phyloP scores from a whole-genome alignment of 2,113 vertebrate species.

The Nothoprocta perdicaria region DNA sequence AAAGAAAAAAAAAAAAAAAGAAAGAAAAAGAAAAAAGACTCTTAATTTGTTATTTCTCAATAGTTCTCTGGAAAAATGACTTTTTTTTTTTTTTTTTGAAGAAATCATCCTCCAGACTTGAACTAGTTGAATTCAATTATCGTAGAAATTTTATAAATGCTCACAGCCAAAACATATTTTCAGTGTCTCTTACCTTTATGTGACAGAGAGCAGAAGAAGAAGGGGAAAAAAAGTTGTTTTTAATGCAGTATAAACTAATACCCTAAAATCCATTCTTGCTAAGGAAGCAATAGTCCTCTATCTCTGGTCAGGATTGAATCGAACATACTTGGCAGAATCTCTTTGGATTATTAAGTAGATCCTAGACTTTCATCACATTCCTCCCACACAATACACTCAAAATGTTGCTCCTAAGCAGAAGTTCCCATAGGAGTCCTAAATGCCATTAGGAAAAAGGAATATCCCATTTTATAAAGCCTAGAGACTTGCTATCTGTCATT shows the following conservation, averaged over 20 bases:
- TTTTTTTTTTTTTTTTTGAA: not conserved
- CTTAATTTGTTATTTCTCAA: not conserved
- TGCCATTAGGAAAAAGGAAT: not conserved
- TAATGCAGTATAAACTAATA: not conserved
- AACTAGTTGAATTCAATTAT: not conserved
- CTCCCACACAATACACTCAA: not conserved
- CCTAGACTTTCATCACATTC: not conserved
- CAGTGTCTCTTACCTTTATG: not conserved
- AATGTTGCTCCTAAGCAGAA: conserved; percentile 19
- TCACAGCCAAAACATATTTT: not conserved
- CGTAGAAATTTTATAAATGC: not conserved
- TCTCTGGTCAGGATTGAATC: not conserved
- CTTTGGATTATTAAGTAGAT: not conserved
- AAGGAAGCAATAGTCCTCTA: not conserved
- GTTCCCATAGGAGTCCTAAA: not conserved
- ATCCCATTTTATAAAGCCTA: not conserved
- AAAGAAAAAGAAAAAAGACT: not conserved
- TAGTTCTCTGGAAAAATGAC: not conserved
- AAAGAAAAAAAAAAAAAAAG: not conserved
- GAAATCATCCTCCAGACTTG: not conserved
- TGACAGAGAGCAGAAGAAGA: not conserved
- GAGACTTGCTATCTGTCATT: not conserved
- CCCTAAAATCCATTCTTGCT: not conserved
- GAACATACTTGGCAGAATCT: not conserved
- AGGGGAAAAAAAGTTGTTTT: not conserved